Evolutionary conservation across 1,140 invertebrate species (phyloP).

Genomic region (Sycophaga agraensis): DNA sequence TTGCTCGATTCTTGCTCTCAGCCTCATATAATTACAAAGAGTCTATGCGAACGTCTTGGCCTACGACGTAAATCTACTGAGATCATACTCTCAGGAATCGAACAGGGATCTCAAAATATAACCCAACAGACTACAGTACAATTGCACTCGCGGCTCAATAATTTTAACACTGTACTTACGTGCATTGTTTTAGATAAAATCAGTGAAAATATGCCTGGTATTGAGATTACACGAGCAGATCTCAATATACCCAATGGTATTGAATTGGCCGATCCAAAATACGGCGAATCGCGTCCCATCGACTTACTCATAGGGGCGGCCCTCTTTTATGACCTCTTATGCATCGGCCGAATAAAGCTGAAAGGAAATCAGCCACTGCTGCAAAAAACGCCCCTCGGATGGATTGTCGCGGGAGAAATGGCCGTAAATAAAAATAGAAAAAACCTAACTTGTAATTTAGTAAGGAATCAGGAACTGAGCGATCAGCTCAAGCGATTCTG

Average conservation of each 20-base stretch:
- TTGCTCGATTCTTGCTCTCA: neutral
- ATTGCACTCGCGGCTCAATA: neutral
- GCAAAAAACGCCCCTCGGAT: neutral
- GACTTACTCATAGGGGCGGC: neutral
- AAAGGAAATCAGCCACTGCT: neutral
- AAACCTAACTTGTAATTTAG: neutral
- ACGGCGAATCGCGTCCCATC: neutral
- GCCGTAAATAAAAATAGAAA: neutral
- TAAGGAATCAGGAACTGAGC: neutral
- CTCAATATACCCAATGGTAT: neutral
- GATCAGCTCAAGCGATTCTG: neutral
- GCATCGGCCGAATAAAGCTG: neutral
- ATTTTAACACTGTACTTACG: neutral
- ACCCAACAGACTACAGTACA: neutral
- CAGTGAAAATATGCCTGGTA: neutral
- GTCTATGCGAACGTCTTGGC: neutral
- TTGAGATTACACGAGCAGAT: neutral
- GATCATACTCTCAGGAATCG: neutral
- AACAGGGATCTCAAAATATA: neutral
- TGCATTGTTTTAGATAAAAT: neutral
- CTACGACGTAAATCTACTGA: neutral
- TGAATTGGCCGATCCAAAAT: neutral
- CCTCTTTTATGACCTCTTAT: neutral
- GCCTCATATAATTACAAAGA: neutral
- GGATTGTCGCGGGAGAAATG: neutral